These are phyloP conservation scores for Lasioglossum morio DNA, from an alignment of 2,888 invertebrate species.

Conservation along the genomic window DNA sequence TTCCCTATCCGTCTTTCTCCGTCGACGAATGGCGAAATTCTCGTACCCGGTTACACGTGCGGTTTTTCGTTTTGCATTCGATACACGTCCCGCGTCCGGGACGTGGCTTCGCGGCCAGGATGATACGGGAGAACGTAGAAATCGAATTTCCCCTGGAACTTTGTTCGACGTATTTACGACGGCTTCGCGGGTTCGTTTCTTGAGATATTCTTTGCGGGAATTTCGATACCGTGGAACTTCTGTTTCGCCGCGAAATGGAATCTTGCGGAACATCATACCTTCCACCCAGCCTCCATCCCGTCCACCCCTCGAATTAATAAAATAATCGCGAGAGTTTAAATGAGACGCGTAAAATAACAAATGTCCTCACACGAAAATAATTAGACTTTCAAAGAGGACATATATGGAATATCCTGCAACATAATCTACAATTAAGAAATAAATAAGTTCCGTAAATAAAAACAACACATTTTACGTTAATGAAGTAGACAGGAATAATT, in stretches of 20 bases:
- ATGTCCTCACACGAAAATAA: background rate
- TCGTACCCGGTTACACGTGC: background rate
- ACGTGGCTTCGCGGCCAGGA: background rate
- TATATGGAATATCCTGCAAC: too few species aligned
- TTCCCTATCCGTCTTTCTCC: background rate
- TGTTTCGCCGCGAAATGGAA: background rate
- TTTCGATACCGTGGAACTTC: background rate
- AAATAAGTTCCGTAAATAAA: too few species aligned
- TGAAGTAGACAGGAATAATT: too few species aligned
- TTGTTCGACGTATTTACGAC: constrained; percentile 24
- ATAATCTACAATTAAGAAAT: too few species aligned
- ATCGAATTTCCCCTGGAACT: constrained; percentile 29
- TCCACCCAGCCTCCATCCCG: background rate
- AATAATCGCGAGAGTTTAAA: background rate
- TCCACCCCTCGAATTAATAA: background rate
- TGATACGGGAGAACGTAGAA: background rate
- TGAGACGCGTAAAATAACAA: background rate
- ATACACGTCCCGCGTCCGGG: background rate
- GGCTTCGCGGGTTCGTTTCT: background rate
- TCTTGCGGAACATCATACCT: background rate
- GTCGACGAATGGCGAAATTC: background rate
- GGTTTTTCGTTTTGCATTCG: constrained; percentile 7
- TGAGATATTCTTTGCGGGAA: background rate
- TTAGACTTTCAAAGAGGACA: background rate
- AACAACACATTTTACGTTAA: too few species aligned